Evolutionary conservation across 2,113 vertebrate species (phyloP), one percentile per base, ranked within the genome.

Genomic region (Periophthalmodon schlosseri): DNA sequence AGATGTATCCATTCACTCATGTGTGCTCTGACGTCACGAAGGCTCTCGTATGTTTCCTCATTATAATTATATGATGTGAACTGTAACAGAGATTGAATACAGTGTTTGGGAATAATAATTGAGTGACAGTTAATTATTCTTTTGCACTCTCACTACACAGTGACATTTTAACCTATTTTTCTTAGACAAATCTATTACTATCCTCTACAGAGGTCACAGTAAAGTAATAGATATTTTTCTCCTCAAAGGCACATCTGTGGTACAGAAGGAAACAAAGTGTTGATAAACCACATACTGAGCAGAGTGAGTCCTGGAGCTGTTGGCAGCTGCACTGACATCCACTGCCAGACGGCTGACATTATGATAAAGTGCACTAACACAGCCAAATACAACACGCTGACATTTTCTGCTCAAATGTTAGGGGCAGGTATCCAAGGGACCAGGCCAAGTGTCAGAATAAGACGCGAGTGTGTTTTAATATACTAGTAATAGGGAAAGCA

Each of bases 361-460:
- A 63, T 79, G 50, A 77, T 75, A n/a, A 75, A 74, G 57, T 64
- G 34, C 64, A 36, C 68, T 16, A 7, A 39, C 24, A 16, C 58
- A 28, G 77, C 77, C 77, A 75, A 76, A 75, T 64, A 75, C 16
- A 81, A 81, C 64, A 84, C 66, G 18, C 71, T 76, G 67, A 64
- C 50, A 65, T 47, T 72, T 44, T 44, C 11, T 60, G 23, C 23
- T 54, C 23, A 66, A 46, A 67, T 36, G 34, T 13, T 60, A 68
- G 54, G 58, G 70, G 44, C 74, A 81, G 72, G 36, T 50, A 69
- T 49, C 49, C 12, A 44, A 39, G 34, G 13, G 36, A 54, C 77
- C 52, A 68, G 68, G 20, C 66, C 54, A 74, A n/a, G 54, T 28
- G n/a, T 28, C 50, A 28, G 63, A 36, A 56, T 50, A 33, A 56